Base-by-base conservation (phyloP, 2,113 vertebrate species). In the Nerophis lumbriciformis region DNA sequence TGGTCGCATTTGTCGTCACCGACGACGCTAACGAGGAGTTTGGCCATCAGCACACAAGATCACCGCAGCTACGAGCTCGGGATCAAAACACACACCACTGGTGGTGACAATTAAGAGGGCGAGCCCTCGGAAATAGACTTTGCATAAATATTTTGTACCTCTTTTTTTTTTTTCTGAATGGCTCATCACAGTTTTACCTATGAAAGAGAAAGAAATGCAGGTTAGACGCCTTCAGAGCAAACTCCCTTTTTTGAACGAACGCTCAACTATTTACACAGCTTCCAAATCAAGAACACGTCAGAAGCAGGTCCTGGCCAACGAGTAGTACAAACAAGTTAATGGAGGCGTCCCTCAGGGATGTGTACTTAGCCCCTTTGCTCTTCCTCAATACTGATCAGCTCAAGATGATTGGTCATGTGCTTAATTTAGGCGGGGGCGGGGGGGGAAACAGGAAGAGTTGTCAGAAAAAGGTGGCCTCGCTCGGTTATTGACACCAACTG, bases 61-160 rank as follows among this genome's bases (percentile, higher is more conserved):
- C 42, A 45, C 39, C 39, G 10, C 42, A 9, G 5, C 11, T 9
- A 12, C 42, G 12, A 12, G 42, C 42, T 12, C 9, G 42, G 9
- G 42, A 45, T 45, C 53, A 59, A 21, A 28, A 28, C 28, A 28
- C 28, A 28, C 28, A 28, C 28, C 28, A 28, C 28, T 4, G 28
- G 28, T 28, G 28, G 28, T 28, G 28, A 28, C 28, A 60, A 50
- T 38, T 2, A 65, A 54, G 63, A 74, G 57, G 68, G 78, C 68
- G 63, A 50, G 13, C 57, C 14, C 54, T 71, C 39, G 84, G 39
- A 81, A 63, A 61, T 28, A 48, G 48, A 42, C 57, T 80, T 88
- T 86, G 83, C 83, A 85, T 84, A 82, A 73, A 80, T 62, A 65
- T 78, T 75, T 68, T 56, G 50, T 82, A 73, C 73, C 76, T 79